A percentile compares a stretch with the other conserved stretches of the same genome.
Evolutionary conservation across 2,888 invertebrate species (phyloP).

Genomic region (Eumacrocentrus americanus): DNA sequence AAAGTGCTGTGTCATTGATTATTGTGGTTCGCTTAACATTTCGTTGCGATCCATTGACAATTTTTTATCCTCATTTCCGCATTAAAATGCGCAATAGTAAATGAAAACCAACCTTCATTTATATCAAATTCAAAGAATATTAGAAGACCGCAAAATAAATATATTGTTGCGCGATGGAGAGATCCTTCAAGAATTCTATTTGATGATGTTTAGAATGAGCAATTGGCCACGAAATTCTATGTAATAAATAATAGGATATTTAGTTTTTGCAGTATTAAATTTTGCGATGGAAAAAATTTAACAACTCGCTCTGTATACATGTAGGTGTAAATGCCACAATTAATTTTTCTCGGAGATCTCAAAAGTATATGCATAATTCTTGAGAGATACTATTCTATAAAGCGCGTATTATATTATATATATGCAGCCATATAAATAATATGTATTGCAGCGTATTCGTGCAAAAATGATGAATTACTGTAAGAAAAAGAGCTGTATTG

Average conservation of each 20-base stretch:
- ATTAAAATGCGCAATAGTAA: too few relatives aligned
- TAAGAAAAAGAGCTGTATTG: constrained; percentile 51
- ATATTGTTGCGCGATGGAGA: too few relatives aligned
- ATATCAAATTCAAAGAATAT: neutral
- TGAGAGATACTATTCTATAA: constrained; percentile 48
- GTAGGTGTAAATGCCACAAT: constrained; percentile 6
- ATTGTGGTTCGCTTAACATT: constrained; percentile 31
- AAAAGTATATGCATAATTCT: too few relatives aligned
- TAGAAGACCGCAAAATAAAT: neutral
- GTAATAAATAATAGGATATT: neutral
- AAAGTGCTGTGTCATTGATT: constrained; percentile 44
- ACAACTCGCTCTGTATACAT: constrained; percentile 4
- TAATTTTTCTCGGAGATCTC: too few relatives aligned
- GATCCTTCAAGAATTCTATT: too few relatives aligned
- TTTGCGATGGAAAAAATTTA: neutral
- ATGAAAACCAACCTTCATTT: too few relatives aligned
- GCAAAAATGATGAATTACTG: neutral
- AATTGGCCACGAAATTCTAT: too few relatives aligned
- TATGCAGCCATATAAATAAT: neutral
- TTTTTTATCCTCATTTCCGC: neutral
- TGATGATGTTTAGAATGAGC: too few relatives aligned
- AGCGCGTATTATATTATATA: constrained; percentile 40
- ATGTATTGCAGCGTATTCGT: constrained; percentile 1
- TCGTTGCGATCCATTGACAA: neutral
- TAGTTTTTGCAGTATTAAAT: neutral